Conservation (phyloP, 2,797 vertebrate genomes). For the Poecile montanus region DNA sequence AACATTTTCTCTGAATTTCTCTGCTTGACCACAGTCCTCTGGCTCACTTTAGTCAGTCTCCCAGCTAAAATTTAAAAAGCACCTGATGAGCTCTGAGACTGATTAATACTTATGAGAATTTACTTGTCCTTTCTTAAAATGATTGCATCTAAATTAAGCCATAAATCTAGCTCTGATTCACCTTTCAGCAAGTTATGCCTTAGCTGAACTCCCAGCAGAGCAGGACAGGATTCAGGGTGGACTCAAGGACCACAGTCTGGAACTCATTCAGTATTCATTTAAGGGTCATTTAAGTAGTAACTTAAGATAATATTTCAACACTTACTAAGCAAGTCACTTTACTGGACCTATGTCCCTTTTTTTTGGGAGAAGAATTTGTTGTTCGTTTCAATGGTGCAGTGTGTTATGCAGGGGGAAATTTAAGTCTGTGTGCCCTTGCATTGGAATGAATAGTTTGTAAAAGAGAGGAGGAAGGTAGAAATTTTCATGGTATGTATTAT, state of each 20-base stretch:
- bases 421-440: background rate
- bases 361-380: background rate
- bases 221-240: background rate
- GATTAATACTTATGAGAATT: background rate
- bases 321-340: background rate
- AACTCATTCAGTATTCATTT: background rate
- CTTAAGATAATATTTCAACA: background rate
- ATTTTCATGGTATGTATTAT: background rate
- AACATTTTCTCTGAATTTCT: background rate
- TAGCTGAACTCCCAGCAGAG: background rate
- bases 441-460: background rate
- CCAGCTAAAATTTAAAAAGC: background rate
- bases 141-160: background rate
- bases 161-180: background rate
- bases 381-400: background rate
- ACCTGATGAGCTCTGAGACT: background rate
- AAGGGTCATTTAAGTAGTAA: background rate
- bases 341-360: background rate
- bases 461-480: background rate
- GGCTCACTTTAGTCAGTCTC: background rate
- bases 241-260: background rate
- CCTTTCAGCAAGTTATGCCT: background rate
- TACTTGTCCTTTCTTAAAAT: constrained; percentile 8
- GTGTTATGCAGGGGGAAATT: background rate
- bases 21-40: constrained; percentile 14